Evolutionary conservation across 2,888 invertebrate genomes (phyloP).

Genomic region (Papilio demoleus): DNA sequence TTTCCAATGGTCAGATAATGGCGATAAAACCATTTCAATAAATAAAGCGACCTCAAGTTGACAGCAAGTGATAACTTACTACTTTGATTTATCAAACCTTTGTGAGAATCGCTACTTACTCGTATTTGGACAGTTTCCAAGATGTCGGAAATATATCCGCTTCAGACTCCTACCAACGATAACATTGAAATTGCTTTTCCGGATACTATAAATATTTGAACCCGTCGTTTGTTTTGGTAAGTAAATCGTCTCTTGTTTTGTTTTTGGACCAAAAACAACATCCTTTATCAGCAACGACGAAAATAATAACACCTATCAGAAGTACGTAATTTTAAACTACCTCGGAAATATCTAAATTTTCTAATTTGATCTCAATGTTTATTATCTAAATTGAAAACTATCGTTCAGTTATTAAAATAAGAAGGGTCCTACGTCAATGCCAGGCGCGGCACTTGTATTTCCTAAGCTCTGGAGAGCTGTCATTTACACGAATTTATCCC

Average conservation of each 20-base stretch:
- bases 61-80: constrained; percentile 30
- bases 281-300: background rate
- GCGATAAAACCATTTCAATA: constrained; percentile 7
- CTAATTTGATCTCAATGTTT: background rate
- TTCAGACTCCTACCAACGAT: constrained; percentile 3
- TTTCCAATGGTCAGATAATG: background rate
- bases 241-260: constrained; percentile 4
- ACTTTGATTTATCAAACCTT: constrained; percentile 26
- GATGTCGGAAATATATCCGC: constrained; percentile 29
- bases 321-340: background rate
- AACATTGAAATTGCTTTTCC: constrained; percentile 33
- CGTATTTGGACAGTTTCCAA: constrained; percentile 35
- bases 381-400: background rate
- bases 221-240: constrained; percentile 10
- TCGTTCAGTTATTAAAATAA: background rate
- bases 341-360: background rate
- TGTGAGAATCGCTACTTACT: constrained; percentile 7
- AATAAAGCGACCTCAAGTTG: constrained; percentile 20
- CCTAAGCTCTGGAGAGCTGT: constrained; percentile 21
- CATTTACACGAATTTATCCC: constrained; percentile 12
- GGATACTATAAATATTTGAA: constrained; percentile 23
- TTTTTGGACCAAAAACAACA: background rate
- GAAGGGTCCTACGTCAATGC: background rate
- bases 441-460: constrained; percentile 13
- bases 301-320: background rate